Evolutionary conservation across 2,888 invertebrate species (phyloP).

Genomic region (Amblyjoppa fuscipennis): DNA sequence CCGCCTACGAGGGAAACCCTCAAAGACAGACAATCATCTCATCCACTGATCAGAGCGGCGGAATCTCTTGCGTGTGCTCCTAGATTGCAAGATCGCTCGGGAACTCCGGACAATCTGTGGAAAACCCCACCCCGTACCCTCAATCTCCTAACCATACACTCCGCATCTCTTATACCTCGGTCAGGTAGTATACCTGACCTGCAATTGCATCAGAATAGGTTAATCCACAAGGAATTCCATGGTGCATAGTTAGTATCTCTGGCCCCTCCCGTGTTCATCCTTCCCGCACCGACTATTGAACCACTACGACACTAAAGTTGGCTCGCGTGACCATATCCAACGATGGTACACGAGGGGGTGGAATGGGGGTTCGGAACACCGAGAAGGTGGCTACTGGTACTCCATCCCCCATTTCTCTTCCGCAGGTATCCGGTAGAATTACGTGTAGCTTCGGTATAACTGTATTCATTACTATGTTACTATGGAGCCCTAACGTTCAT

Average conservation of each 20-base stretch:
- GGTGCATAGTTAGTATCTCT: conserved; percentile 49
- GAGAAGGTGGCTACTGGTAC: conserved; percentile 47
- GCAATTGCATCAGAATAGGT: conserved; percentile 59
- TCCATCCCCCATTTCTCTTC: conserved; percentile 37
- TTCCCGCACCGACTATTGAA: conserved; percentile 16
- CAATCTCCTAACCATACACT: conserved; percentile 21
- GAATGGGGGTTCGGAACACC: conserved; percentile 25
- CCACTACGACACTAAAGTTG: conserved; percentile 50
- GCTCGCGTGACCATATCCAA: conserved; percentile 59
- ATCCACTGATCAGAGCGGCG: conserved; percentile 7
- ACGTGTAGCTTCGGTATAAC: conserved; percentile 32
- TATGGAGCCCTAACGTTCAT: conserved; percentile 37
- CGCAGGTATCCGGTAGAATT: conserved; percentile 46
- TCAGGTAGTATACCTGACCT: conserved; percentile 46
- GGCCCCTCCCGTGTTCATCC: conserved; percentile 58
- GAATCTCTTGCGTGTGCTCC: neutral
- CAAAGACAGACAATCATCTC: conserved; percentile 18
- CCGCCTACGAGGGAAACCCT: neutral
- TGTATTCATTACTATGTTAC: conserved; percentile 26
- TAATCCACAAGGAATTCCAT: conserved; percentile 61
- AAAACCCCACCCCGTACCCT: conserved; percentile 15
- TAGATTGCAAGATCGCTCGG: conserved; percentile 20
- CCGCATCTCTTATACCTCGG: conserved; percentile 10
- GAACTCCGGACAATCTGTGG: conserved; percentile 10
- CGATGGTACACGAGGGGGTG: conserved; percentile 41